Conservation (phyloP, 53 echinoderm and acorn worm species). For the Pentamera pediparva region DNA sequence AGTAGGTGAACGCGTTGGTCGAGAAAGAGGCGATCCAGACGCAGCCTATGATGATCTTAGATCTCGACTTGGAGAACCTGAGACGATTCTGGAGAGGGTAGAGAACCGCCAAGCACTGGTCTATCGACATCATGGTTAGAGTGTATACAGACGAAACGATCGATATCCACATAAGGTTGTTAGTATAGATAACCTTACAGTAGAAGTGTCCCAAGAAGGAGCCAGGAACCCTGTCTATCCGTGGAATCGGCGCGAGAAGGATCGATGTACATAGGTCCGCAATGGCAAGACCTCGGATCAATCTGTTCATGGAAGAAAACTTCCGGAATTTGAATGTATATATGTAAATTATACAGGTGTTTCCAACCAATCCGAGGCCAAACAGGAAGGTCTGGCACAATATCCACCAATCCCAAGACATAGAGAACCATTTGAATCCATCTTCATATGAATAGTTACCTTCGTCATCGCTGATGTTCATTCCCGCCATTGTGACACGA, state of each 20-base stretch:
- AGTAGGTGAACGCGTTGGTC: conserved; percentile 48
- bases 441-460: background rate
- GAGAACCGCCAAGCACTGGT: conserved; percentile 50
- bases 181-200: conserved; percentile 50
- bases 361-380: conserved; percentile 52
- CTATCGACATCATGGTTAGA: conserved; percentile 55
- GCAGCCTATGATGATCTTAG: conserved; percentile 13
- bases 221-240: conserved; percentile 6
- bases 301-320: conserved; percentile 43
- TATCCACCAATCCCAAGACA: conserved; percentile 44
- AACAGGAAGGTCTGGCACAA: conserved; percentile 42
- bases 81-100: conserved; percentile 14
- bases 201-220: conserved; percentile 42
- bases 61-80: conserved; percentile 28
- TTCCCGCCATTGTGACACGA: too few species aligned
- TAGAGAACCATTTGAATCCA: background rate
- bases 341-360: conserved; percentile 49
- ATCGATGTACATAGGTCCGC: conserved; percentile 61
- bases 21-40: conserved; percentile 38
- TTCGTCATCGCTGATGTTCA: background rate
- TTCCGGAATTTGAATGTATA: conserved; percentile 51
- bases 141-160: conserved; percentile 60
- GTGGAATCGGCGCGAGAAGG: conserved; percentile 45
- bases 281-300: conserved; percentile 55
- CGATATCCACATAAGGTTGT: conserved; percentile 56